Conservation (phyloP, 2,888 invertebrate species). For the Watsonalla cultraria region DNA sequence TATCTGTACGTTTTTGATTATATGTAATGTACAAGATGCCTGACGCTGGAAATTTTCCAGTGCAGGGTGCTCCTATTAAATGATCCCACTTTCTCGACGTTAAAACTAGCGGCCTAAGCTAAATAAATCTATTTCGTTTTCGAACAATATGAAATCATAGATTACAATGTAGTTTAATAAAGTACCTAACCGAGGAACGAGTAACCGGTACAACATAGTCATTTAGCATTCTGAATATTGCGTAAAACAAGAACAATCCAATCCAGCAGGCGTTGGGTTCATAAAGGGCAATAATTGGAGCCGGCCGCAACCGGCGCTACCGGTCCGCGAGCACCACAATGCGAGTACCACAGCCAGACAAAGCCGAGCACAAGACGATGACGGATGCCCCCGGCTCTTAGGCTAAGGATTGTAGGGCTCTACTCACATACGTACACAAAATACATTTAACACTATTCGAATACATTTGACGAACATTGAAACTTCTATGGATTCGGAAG, state of each 20-base stretch:
- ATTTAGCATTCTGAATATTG: background rate
- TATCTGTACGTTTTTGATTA: background rate
- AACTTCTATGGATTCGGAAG: no score
- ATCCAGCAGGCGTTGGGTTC: constrained; percentile 21
- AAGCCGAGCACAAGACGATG: constrained; percentile 50
- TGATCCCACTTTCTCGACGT: no score
- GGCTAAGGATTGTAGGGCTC: constrained; percentile 27
- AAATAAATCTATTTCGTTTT: no score
- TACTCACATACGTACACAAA: constrained; percentile 12
- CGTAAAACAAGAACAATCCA: background rate
- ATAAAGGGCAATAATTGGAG: constrained; percentile 58
- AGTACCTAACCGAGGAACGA: background rate
- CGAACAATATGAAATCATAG: no score
- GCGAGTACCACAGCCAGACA: constrained; percentile 38
- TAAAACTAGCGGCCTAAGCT: no score
- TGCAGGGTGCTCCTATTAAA: no score
- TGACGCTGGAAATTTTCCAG: no score
- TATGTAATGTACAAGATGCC: no score
- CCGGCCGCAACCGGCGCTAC: constrained; percentile 58
- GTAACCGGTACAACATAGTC: background rate
- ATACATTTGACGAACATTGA: no score
- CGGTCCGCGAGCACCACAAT: constrained; percentile 46
- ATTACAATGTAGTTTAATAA: no score
- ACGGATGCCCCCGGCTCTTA: constrained; percentile 42
- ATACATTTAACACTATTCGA: background rate